Evolutionary conservation across 2,797 vertebrate genomes (phyloP), one percentile per base, ranked within the genome.

Genomic region (Sebastes oblongus): DNA sequence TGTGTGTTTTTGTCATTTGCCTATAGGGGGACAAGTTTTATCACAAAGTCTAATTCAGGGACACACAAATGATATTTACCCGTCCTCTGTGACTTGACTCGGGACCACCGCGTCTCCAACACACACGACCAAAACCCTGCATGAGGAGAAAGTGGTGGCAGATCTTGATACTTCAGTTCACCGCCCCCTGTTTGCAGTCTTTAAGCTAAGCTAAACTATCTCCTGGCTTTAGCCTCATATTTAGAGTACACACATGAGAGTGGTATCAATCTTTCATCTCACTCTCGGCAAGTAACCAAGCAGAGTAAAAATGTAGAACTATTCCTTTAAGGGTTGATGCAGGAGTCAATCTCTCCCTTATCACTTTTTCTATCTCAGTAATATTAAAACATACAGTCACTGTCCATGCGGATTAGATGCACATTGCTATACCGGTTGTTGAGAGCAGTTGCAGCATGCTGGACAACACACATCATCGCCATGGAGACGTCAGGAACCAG

Each of bases 51-150:
- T 52, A 10, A 68, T 61, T 59, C 5, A 58, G 29, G 20, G 10
- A 62, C 20, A 9, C 1, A 55, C 0, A 46, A 73, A 67, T 42
- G 1, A 65, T 73, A 80, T 81, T 92, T 56, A 92, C 96, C 94
- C 92, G 8, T 95, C 87, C 6, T 88, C 62, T 32, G 69, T 81
- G 42, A 69, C 0, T 9, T 72, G 65, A 70, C 77, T 50, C 1
- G 75, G 85, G 55, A 87, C n/a, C 5, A 52, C 69, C 1, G 13
- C 84, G 3, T 94, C 90, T 58, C 96, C 95, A 59, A 96, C 78
- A 74, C 86, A 95, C 56, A 96, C 92, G 6, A 96, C 83, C 83
- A 96, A 86, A 80, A 95, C 61, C 72, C 96, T 96, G 89, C 25
- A 80, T 6, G 34, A 70, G 76, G 32, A 86, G 13, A 59, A 42